These are phyloP conservation scores for Megalopta genalis DNA, from an alignment of 1,140 invertebrate species.

Conservation along the genomic window DNA sequence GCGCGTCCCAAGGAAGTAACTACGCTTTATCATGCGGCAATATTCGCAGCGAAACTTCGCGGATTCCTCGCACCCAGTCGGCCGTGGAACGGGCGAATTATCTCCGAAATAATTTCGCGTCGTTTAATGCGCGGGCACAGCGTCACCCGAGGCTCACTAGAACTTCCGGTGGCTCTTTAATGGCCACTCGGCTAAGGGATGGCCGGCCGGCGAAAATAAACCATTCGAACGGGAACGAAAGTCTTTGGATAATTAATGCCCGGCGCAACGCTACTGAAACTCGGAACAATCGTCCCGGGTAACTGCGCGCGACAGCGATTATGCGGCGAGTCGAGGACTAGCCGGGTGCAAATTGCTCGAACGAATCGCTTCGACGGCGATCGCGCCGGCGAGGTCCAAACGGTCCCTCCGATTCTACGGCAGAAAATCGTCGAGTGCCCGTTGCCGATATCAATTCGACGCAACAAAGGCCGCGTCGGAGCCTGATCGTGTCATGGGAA, in stretches of 20 bases:
- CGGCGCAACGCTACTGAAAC: not conserved
- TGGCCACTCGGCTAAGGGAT: not conserved
- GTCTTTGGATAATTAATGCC: constrained; percentile 25
- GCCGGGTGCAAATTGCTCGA: not conserved
- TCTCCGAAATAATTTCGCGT: constrained; percentile 55
- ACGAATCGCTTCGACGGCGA: constrained; percentile 6
- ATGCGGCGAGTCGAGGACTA: not conserved
- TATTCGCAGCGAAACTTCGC: constrained; percentile 19
- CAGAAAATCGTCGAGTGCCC: not conserved
- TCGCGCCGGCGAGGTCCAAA: not conserved
- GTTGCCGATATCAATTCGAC: not conserved
- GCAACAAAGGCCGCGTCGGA: not conserved
- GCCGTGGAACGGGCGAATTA: constrained; percentile 34
- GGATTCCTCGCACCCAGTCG: not conserved
- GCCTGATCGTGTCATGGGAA: not conserved
- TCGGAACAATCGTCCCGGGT: not conserved
- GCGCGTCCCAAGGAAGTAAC: constrained; percentile 28
- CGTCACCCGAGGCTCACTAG: not conserved
- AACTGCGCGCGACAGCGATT: constrained; percentile 14
- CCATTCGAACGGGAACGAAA: constrained; percentile 1
- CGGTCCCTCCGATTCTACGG: not conserved
- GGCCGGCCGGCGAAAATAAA: constrained; percentile 1
- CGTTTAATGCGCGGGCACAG: constrained; percentile 44
- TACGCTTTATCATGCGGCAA: constrained; percentile 32
- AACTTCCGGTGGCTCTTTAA: constrained; percentile 2